Conservation (phyloP, 2,888 invertebrate species). For the Phorcus lineatus region DNA sequence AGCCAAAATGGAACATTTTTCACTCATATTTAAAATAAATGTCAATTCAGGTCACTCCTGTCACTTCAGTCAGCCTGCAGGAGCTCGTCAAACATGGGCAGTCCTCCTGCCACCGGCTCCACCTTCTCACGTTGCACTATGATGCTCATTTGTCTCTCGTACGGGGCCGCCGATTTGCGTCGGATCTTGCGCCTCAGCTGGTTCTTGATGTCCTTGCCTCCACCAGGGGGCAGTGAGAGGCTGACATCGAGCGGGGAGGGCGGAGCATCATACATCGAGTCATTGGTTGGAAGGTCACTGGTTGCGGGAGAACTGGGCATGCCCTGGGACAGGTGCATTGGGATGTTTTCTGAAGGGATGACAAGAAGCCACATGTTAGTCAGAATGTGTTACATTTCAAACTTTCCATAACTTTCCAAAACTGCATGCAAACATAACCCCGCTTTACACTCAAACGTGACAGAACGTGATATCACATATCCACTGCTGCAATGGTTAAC, state of each 20-base stretch:
- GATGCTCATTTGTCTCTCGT: neutral
- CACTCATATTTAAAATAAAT: too few relatives aligned
- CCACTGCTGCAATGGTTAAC: too few relatives aligned
- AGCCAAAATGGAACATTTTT: too few relatives aligned
- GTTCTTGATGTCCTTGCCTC: conserved; percentile 1
- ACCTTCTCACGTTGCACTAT: neutral
- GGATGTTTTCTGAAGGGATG: neutral
- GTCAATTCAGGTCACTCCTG: too few relatives aligned
- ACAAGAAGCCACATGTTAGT: neutral
- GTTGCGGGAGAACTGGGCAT: too few relatives aligned
- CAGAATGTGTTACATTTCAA: too few relatives aligned
- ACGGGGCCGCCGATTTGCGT: neutral
- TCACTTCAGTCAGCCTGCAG: neutral
- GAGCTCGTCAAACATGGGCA: neutral
- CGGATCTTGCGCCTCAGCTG: neutral
- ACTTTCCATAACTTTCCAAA: too few relatives aligned
- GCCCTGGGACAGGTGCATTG: neutral
- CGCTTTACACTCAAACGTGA: too few relatives aligned
- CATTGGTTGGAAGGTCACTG: neutral
- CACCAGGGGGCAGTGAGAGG: neutral
- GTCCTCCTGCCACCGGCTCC: neutral
- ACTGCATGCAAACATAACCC: too few relatives aligned
- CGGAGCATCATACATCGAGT: neutral
- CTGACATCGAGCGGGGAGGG: neutral
- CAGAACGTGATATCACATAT: too few relatives aligned